Percentiles rank a stretch among this genome's conserved stretches.
These are phyloP conservation scores for Luidia sarsii DNA, from an alignment of 53 echinoderm and acorn worm genomes.

Conservation along the genomic window DNA sequence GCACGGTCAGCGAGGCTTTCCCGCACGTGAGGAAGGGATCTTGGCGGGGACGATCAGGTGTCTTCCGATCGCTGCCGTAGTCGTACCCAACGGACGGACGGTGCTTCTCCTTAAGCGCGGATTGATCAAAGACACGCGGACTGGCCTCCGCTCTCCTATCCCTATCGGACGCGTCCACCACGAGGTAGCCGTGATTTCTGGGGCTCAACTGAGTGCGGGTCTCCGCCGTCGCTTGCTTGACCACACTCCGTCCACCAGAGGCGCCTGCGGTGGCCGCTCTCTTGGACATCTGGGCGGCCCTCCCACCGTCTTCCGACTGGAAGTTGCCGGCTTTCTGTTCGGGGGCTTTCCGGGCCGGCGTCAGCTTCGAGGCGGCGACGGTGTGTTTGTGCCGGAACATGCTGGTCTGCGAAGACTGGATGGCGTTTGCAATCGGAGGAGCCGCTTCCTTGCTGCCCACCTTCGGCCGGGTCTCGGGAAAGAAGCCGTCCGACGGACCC, in stretches of 20 bases:
- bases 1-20: conserved; percentile 18
- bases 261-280: background rate
- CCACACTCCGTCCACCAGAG: background rate
- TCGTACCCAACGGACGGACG: background rate
- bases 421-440: background rate
- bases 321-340: background rate
- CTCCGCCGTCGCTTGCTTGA: background rate
- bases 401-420: conserved; percentile 8
- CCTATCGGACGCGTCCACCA: background rate
- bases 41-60: background rate
- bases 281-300: background rate
- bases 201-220: background rate
- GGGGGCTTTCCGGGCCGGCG: background rate
- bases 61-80: conserved; percentile 7
- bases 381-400: conserved; percentile 10
- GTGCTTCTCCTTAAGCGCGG: background rate
- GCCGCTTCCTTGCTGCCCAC: background rate
- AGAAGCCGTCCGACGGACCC: conserved; percentile 1
- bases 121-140: background rate
- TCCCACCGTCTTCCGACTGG: background rate
- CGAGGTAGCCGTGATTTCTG: background rate
- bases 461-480: background rate
- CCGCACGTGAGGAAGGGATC: background rate
- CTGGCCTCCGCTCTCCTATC: background rate
- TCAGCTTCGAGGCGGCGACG: no score